Evolutionary conservation across 2,797 vertebrate species (phyloP), one percentile per base, ranked within the genome.

Genomic region (Esox masquinongy): DNA sequence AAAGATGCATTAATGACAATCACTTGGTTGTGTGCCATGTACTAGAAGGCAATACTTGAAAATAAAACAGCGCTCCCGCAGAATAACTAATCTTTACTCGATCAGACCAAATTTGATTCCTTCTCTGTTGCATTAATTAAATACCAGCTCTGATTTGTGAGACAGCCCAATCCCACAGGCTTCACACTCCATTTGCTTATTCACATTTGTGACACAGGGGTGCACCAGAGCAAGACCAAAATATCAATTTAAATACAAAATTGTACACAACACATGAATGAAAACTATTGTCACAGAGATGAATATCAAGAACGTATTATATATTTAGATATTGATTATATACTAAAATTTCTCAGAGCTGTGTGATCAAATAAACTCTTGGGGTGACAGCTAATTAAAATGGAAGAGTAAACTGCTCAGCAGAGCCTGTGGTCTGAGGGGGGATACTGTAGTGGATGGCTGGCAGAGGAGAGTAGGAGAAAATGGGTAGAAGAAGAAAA

Each of bases 81-180:
- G 56, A 61, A 82, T 73, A 80, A 80, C 77, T 77, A 71, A 82
- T 82, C 74, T 71, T 59, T 74, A 72, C 73, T 82, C 74, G 51
- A 66, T 36, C 16, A 63, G 73, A 77, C 77, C 24, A 24, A 26
- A 79, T 79, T 73, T 86, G 81, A 85, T 77, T 88, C 82, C 79
- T 85, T 83, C 75, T 82, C 53, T 78, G 75, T 59, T 71, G 66
- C 76, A 82, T 88, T 91, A 90, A 92, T 92, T 90, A 88, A 90
- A 90, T 90, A 80, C 78, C 73, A 80, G 79, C 50, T 47, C 15
- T 74, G 85, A 85, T 85, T 85, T 88, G 85, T 84, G 81, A 89
- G 87, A 90, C 83, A 82, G 85, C 80, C 66, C 78, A 85, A 82
- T 82, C 75, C 82, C 77, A 68, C 5, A 49, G 83, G 82, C 83